A percentile compares a stretch with the other conserved stretches of the same genome.
Conservation (phyloP, 2,113 vertebrate species). For the Mystacornis crossleyi region DNA sequence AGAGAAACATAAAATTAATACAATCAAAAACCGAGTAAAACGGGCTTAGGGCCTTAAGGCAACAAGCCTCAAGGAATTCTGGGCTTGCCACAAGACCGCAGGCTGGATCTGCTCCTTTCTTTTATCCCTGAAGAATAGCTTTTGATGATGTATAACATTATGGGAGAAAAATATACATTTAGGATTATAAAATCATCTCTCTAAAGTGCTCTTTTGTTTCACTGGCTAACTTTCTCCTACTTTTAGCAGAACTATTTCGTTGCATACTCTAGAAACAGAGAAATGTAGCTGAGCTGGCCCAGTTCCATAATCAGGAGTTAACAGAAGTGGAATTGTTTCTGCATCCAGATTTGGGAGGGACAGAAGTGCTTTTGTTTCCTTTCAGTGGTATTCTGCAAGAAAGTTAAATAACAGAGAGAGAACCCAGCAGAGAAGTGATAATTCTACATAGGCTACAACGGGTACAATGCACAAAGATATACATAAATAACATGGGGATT, state of each 20-base stretch:
- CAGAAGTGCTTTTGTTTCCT: conserved; percentile 17
- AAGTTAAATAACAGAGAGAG: not conserved
- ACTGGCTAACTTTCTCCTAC: not conserved
- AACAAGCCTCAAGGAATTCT: not conserved
- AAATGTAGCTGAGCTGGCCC: not conserved
- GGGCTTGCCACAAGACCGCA: not conserved
- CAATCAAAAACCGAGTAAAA: not conserved
- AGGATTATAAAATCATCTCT: not conserved
- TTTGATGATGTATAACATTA: not conserved
- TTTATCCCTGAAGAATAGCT: not conserved
- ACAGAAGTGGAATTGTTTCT: conserved; percentile 10
- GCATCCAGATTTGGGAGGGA: not conserved
- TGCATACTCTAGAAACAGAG: not conserved
- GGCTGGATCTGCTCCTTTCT: not conserved
- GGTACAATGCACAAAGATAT: not conserved
- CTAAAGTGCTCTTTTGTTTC: not conserved
- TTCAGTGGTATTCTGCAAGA: not conserved
- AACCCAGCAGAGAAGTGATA: not conserved
- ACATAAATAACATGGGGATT: not conserved
- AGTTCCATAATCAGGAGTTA: not conserved
- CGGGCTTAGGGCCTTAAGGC: not conserved
- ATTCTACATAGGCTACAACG: not conserved
- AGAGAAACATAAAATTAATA: not conserved
- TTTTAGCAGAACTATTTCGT: not conserved
- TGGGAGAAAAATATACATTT: not conserved